Conservation (phyloP, 2,113 vertebrate species). For the Strigops habroptila region DNA sequence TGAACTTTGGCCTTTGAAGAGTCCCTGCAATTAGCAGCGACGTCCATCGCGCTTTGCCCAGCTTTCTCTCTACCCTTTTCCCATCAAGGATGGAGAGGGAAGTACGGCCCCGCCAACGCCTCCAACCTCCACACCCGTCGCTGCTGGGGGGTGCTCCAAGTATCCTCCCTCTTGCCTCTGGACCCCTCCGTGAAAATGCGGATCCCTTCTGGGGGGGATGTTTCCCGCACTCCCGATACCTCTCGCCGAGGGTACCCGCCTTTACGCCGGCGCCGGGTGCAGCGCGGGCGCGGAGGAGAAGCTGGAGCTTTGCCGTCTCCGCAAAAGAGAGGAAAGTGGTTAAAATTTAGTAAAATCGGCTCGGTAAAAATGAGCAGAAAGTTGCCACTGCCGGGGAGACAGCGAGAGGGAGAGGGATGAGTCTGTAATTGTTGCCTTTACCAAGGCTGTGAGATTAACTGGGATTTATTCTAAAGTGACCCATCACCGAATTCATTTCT, state of each 20-base stretch:
- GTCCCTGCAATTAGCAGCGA: constrained; percentile 69
- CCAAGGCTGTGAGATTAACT: constrained; percentile 77
- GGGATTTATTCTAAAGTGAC: constrained; percentile 82
- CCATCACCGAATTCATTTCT: constrained; percentile 84
- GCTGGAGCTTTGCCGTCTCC: not conserved
- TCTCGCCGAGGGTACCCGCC: not conserved
- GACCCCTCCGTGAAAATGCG: not conserved
- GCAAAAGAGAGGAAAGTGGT: constrained; percentile 6
- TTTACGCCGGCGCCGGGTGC: not conserved
- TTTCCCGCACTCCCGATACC: not conserved
- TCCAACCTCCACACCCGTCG: not conserved
- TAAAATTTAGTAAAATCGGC: constrained; percentile 48
- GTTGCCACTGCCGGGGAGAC: constrained; percentile 16
- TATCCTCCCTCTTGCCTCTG: not conserved
- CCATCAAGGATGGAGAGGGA: not conserved
- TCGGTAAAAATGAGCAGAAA: constrained; percentile 66
- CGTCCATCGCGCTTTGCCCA: constrained; percentile 12
- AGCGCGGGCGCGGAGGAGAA: not conserved
- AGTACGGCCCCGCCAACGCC: not conserved
- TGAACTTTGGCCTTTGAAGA: constrained; percentile 75
- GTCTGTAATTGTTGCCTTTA: constrained; percentile 78
- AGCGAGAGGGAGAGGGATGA: constrained; percentile 47
- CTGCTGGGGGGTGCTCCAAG: not conserved
- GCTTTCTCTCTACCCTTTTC: not conserved
- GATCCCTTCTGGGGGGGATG: not conserved